Evolutionary conservation across 2,113 vertebrate genomes (phyloP).

Genomic region (Dolichotis patagonum): DNA sequence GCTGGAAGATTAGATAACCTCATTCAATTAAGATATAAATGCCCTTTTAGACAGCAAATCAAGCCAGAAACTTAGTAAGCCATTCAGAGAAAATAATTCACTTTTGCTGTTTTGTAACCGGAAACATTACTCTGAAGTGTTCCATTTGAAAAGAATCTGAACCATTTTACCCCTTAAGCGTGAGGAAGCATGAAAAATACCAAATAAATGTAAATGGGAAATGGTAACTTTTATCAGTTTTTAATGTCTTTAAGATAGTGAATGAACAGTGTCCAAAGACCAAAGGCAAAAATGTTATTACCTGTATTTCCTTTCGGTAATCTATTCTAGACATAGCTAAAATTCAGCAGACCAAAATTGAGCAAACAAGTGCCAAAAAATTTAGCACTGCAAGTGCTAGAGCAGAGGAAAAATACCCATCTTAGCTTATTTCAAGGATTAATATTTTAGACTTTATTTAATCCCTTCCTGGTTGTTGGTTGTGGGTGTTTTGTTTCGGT

Average conservation of each 20-base stretch:
- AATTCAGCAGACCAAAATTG: constrained; percentile 8
- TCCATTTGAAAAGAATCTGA: constrained; percentile 44
- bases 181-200: background rate
- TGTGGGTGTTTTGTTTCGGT: too few relatives aligned
- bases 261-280: constrained; percentile 34
- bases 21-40: constrained; percentile 59
- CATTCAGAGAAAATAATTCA: constrained; percentile 31
- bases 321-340: background rate
- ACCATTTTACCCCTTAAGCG: background rate
- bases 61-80: background rate
- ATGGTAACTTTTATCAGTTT: constrained; percentile 21
- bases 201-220: constrained; percentile 43
- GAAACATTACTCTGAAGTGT: background rate
- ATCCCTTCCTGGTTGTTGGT: background rate
- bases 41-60: background rate
- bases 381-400: background rate
- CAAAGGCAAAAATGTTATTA: constrained; percentile 47
- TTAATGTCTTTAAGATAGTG: constrained; percentile 48
- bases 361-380: constrained; percentile 28
- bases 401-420: background rate
- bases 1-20: constrained; percentile 33
- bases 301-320: constrained; percentile 33
- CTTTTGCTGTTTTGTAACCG: constrained; percentile 15
- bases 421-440: constrained; percentile 49
- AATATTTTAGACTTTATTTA: constrained; percentile 31